phyloP scores from a whole-genome alignment of 2,888 invertebrate genomes.

The Lasius fuliginosus region DNA sequence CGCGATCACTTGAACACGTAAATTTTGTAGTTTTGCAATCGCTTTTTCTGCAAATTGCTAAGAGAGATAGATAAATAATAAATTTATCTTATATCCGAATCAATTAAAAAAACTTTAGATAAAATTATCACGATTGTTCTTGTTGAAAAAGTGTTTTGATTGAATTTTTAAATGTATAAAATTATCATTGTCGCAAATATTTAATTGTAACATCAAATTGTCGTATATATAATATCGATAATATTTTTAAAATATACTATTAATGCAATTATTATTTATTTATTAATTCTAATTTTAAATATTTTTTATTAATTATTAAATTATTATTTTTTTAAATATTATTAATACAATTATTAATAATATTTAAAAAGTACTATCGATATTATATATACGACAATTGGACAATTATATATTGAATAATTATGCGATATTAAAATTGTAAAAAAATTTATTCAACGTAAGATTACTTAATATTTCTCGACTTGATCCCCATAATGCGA shows the following conservation, averaged over 20 bases:
- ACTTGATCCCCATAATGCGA: neutral
- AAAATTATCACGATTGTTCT: neutral
- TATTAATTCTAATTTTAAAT: too few species aligned
- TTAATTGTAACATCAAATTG: neutral
- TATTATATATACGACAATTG: neutral
- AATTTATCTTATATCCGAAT: neutral
- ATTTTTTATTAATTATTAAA: too few species aligned
- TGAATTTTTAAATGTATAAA: slow-evolving; percentile 16
- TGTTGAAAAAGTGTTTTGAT: neutral
- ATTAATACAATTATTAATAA: neutral
- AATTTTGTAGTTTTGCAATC: slow-evolving; percentile 74
- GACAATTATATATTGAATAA: neutral
- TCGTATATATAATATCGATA: neutral
- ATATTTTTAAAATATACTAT: too few species aligned
- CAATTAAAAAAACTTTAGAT: neutral
- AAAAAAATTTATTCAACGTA: neutral
- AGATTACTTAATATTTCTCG: neutral
- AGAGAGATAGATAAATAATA: neutral
- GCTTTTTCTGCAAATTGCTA: slow-evolving; percentile 46
- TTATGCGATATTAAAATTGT: neutral
- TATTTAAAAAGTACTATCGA: neutral
- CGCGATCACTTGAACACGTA: slow-evolving; percentile 72
- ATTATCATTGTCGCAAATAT: neutral
- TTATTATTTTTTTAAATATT: too few species aligned
- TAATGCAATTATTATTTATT: too few species aligned